Conservation (phyloP, 2,888 invertebrate genomes). For the Eubasilissa splendida region DNA sequence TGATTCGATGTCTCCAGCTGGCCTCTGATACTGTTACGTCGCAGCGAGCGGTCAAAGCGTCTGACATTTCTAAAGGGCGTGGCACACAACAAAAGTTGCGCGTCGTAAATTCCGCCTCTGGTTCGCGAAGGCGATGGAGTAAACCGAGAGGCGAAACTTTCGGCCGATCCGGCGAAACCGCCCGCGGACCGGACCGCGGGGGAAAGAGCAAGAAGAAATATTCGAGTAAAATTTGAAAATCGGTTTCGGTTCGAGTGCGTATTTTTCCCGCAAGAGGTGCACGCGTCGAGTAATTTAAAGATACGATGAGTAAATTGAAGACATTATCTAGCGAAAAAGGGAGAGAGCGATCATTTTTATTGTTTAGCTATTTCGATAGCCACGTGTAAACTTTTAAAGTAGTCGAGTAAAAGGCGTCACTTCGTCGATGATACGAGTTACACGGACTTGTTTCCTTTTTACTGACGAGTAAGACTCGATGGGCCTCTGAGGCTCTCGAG, state of each 20-base stretch:
- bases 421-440: no score
- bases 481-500: no score
- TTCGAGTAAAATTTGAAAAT: constrained; percentile 21
- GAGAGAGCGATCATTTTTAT: no score
- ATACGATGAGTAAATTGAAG: background rate
- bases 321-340: background rate
- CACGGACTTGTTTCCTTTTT: no score
- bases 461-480: no score
- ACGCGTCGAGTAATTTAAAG: background rate
- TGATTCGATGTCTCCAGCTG: no score
- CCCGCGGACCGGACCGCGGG: constrained; percentile 40
- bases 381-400: no score
- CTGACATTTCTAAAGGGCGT: constrained; percentile 56
- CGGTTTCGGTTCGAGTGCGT: background rate
- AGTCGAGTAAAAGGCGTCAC: no score
- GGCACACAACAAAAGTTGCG: constrained; percentile 50
- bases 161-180: background rate
- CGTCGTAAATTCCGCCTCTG: constrained; percentile 38
- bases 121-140: constrained; percentile 23
- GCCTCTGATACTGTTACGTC: background rate
- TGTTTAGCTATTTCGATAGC: no score
- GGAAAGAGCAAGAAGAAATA: constrained; percentile 27
- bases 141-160: constrained; percentile 22
- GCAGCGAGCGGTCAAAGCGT: constrained; percentile 42
- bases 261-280: constrained; percentile 11